Conservation (phyloP, 2,797 vertebrate genomes). For the Cynodonichthys magdalenae region DNA sequence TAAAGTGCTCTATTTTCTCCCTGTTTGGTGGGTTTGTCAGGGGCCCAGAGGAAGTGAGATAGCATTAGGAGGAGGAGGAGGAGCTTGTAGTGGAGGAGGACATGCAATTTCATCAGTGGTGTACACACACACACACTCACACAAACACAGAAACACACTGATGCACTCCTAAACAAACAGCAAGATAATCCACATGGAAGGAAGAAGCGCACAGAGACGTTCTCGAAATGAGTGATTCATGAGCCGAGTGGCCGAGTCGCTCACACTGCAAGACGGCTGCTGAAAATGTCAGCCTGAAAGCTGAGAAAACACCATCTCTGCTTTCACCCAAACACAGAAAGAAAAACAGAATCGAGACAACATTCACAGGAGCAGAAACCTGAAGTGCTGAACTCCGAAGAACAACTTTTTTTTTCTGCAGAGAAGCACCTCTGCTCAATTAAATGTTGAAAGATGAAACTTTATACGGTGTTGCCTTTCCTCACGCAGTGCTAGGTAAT, state of each 20-base stretch:
- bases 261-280: conserved; percentile 13
- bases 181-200: conserved; percentile 27
- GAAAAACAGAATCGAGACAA: conserved; percentile 24
- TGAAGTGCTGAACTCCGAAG: conserved; percentile 10
- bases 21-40: conserved; percentile 72
- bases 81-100: conserved; percentile 25
- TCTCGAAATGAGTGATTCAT: conserved; percentile 34
- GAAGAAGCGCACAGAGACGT: conserved; percentile 21
- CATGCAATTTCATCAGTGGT: conserved; percentile 58
- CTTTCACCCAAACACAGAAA: conserved; percentile 9
- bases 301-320: conserved; percentile 17
- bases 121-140: conserved; percentile 21
- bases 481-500: too few species aligned
- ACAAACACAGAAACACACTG: conserved; percentile 15
- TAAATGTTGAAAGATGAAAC: neutral
- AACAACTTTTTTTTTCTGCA: conserved; percentile 2
- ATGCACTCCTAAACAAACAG: conserved; percentile 30
- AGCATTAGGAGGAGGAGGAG: conserved; percentile 61
- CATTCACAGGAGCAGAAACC: conserved; percentile 29
- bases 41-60: conserved; percentile 81
- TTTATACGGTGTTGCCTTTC: too few species aligned
- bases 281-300: conserved; percentile 16
- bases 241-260: conserved; percentile 27
- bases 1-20: conserved; percentile 80
- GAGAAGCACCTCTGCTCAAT: neutral